Evolutionary conservation across 2,113 vertebrate species (phyloP), one percentile per base, ranked within the genome.

Genomic region (Apodemus speciosus): DNA sequence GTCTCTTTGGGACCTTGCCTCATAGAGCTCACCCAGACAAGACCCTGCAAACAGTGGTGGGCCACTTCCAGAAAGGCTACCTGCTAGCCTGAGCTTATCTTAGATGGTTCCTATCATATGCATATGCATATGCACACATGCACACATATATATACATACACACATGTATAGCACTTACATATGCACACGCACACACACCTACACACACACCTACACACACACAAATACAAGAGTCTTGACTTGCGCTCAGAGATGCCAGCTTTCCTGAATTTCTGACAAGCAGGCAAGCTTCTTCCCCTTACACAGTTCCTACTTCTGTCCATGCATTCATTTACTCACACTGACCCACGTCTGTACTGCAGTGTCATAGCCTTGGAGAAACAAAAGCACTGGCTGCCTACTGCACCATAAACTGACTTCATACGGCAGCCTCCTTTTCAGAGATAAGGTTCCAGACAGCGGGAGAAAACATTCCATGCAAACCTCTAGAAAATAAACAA

Each of bases 281-380:
- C 72, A 75, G 27, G 40, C 40, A 75, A 75, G 43, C 25, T 27
- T 30, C 72, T 15, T 30, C 25, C 43, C 4, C 15, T 30, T 53
- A 77, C 30, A 49, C 43, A 10, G 8, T 9, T 21, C n/a, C 16
- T 9, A 77, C 49, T 32, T 77, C 25, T 49, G 2, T 75, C 0
- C 16, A 32, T 15, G 56, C 27, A 21, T 51, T 81, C 25, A 11
- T 43, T 7, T 6, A 85, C 21, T 6, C 6, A 72, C 21, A 35
- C 32, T 40, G 35, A 92, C 51, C 46, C 46, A 5, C 3, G 1
- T 38, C 18, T 71, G 68, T 9, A 18, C 69, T 38, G 18, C 69
- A 21, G 35, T 97, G 97, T 89, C 60, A 68, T 6, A 90, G 97
- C 46, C 71, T 32, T 43, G 97, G 97, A 95, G 95, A 93, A 73